These are phyloP conservation scores for Brienomyrus brachyistius DNA, from an alignment of 2,113 vertebrate species.

Conservation along the genomic window DNA sequence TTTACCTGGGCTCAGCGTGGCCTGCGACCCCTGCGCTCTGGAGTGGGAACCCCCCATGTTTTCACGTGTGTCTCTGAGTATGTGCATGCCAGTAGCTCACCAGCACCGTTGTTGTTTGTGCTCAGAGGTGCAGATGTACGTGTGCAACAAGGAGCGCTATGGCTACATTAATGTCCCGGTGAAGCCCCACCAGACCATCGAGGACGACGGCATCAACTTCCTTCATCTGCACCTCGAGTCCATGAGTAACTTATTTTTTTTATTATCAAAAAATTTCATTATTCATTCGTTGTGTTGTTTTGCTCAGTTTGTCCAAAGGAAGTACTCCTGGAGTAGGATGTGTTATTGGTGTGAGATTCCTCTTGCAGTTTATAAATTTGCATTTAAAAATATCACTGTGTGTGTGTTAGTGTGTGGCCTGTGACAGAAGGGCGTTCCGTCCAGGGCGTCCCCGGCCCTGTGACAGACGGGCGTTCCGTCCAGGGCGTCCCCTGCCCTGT, in stretches of 20 bases:
- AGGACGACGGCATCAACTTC: slow-evolving; percentile 83
- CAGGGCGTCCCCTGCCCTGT: too few relatives aligned
- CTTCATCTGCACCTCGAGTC: slow-evolving; percentile 81
- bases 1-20: not conserved
- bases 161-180: slow-evolving; percentile 82
- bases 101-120: not conserved
- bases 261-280: not conserved
- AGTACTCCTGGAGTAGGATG: not conserved
- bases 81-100: not conserved
- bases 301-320: not conserved
- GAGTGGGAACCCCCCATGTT: not conserved
- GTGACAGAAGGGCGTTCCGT: too few relatives aligned
- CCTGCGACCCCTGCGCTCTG: not conserved
- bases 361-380: not conserved
- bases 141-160: slow-evolving; percentile 81
- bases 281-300: not conserved
- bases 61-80: not conserved
- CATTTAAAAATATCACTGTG: not conserved
- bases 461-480: too few relatives aligned
- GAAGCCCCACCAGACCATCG: slow-evolving; percentile 74
- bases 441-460: too few relatives aligned
- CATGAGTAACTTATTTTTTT: slow-evolving; percentile 64
- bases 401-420: not conserved
- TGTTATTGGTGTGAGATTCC: not conserved
- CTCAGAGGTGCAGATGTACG: slow-evolving; percentile 70